These are phyloP conservation scores for Mimachlamys varia DNA, from an alignment of 2,888 invertebrate genomes.

Conservation along the genomic window DNA sequence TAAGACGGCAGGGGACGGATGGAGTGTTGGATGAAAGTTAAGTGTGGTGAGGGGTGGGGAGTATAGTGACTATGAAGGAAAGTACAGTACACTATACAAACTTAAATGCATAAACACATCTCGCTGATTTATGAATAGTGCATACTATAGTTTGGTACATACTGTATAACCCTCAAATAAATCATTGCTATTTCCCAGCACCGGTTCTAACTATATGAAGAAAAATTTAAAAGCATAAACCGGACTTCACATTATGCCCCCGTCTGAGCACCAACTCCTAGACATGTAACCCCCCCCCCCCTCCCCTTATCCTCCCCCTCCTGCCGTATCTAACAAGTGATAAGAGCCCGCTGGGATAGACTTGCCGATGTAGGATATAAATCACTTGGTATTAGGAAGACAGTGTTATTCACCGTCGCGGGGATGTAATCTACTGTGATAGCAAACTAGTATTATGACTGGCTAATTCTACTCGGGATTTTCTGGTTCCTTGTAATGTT, in stretches of 20 bases:
- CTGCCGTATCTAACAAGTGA: not conserved
- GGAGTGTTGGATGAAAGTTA: no score
- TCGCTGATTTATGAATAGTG: no score
- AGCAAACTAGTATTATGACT: not conserved
- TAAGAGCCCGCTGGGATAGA: constrained; percentile 13
- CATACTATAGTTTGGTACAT: no score
- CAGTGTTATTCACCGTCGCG: not conserved
- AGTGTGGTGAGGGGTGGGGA: no score
- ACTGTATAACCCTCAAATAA: no score
- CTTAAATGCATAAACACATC: no score
- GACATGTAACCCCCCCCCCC: not conserved
- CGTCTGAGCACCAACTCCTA: not conserved
- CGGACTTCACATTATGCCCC: not conserved
- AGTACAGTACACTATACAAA: no score
- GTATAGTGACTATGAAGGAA: no score
- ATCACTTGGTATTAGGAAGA: not conserved
- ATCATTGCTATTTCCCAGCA: no score
- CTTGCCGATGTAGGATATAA: not conserved
- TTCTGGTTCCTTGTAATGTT: not conserved
- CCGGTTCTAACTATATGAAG: no score
- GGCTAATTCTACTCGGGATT: not conserved
- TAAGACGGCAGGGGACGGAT: no score
- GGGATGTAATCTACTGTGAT: not conserved
- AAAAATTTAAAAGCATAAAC: not conserved
- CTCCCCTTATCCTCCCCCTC: not conserved